Evolutionary conservation across 1,140 invertebrate species (phyloP).

Genomic region (Zaprionus davidi): DNA sequence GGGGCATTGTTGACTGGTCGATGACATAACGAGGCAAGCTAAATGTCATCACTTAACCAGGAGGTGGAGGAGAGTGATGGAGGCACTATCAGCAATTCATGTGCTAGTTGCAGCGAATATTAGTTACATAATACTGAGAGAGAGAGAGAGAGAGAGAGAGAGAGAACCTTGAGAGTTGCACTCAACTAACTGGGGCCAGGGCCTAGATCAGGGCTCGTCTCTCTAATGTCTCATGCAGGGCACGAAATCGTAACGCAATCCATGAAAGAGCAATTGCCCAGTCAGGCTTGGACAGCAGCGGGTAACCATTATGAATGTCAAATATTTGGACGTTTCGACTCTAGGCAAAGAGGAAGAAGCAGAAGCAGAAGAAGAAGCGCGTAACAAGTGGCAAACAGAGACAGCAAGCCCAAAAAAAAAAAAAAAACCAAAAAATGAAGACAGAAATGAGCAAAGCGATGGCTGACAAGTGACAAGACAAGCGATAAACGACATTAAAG

Average conservation of each 20-base stretch:
- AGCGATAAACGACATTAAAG: constrained; percentile 46
- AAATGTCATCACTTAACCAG: constrained; percentile 32
- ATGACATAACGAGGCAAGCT: constrained; percentile 34
- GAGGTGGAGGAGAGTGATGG: not conserved
- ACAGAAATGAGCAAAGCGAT: constrained; percentile 20
- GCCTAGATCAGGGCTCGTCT: constrained; percentile 9
- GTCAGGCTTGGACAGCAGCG: constrained; percentile 15
- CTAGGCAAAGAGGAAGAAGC: not conserved
- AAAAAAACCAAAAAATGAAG: not conserved
- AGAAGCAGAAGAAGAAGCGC: constrained; percentile 21
- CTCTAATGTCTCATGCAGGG: constrained; percentile 41
- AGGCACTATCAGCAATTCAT: constrained; percentile 30
- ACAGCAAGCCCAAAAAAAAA: not conserved
- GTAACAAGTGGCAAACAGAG: constrained; percentile 48
- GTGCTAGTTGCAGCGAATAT: constrained; percentile 5
- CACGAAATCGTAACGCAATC: constrained; percentile 32
- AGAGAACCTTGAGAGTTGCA: constrained; percentile 24
- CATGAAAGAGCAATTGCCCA: constrained; percentile 23
- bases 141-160: not conserved
- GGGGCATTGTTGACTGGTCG: constrained; percentile 30
- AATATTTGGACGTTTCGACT: constrained; percentile 59
- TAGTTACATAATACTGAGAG: constrained; percentile 6
- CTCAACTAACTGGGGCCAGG: not conserved
- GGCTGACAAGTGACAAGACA: constrained; percentile 43
- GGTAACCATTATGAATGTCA: constrained; percentile 69